Base-by-base conservation (phyloP, 2,797 vertebrate species). In the Danio kyathit region DNA sequence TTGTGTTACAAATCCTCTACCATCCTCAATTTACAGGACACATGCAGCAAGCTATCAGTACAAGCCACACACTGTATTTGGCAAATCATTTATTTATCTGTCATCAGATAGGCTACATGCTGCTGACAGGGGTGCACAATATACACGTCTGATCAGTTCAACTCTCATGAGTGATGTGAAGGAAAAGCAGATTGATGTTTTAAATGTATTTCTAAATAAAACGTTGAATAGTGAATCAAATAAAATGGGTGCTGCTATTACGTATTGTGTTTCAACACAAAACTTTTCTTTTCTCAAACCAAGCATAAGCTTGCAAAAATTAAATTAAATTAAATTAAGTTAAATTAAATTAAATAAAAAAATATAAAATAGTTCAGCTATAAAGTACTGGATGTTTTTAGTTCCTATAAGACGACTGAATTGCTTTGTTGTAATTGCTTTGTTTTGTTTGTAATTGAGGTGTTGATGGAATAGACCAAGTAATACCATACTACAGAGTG, bases 1-100 rank as follows among this genome's bases (percentile, higher is more conserved):
- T 60, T 69, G 21, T 77, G 52, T 29, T 67, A 41, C 21, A 69
- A 67, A 77, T 77, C 64, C 54, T 38, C 44, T 78, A 59, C 7
- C 10, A 69, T 69, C 76, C 54, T 78, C 11, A 69, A 60, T 78
- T 10, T 78, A 78, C 48, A 69, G 43, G 54, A 48, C 49, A 64
- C 10, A n/a, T n/a, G n/a, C n/a, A 49, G 54, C 21, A 17, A 59
- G 16, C 48, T 78, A 46, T 77, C 63, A 59, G 64, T 69, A 52
- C 21, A 69, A 17, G 10, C 16, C 14, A 78, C 48, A 40, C 17
- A 49, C 43, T 59, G n/a, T 49, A 49, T 78, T 69, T 69, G 76
- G 21, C 5, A 57, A 57, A 69, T 60, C 1, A 48, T 69, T 78
- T 73, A 73, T 78, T 17, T 69, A 59, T 69, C 54, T 41, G 54